Evolutionary conservation across 2,797 vertebrate species (phyloP).

Genomic region (Gobio occitaniae): DNA sequence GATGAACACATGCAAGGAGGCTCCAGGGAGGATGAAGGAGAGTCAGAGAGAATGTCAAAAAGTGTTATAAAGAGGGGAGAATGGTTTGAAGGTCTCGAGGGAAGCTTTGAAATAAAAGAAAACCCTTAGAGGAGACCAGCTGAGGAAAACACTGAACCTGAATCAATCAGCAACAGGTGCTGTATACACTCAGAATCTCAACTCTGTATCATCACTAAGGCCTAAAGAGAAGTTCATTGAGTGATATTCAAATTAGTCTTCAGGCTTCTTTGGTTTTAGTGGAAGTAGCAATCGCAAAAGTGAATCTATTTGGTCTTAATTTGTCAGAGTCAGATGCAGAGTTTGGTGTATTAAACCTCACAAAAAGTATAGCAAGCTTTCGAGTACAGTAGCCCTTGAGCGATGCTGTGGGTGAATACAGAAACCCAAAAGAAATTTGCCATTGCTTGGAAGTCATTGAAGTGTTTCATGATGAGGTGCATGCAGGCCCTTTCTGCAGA

Average conservation of each 20-base stretch:
- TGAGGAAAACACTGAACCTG: conserved; percentile 19
- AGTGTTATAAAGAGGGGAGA: conserved; percentile 44
- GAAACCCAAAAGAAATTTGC: conserved; percentile 22
- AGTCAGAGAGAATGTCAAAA: conserved; percentile 51
- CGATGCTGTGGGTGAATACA: neutral
- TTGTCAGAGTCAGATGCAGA: conserved; percentile 19
- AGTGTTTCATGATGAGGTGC: conserved; percentile 2
- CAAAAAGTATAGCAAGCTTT: neutral
- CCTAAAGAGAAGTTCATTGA: neutral
- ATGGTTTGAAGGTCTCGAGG: conserved; percentile 47
- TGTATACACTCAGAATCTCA: neutral
- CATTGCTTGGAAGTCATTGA: conserved; percentile 8
- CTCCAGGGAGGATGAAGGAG: conserved; percentile 43
- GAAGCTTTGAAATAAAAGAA: conserved; percentile 50
- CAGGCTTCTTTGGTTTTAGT: neutral
- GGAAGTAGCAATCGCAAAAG: conserved; percentile 35
- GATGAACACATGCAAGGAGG: conserved; percentile 64
- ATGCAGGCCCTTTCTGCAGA: neutral
- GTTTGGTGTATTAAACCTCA: neutral
- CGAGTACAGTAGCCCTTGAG: neutral
- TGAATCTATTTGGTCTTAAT: conserved; percentile 48
- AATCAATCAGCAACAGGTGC: conserved; percentile 13
- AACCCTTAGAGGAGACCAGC: conserved; percentile 26
- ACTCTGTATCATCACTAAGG: neutral
- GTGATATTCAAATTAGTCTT: conserved; percentile 26